phyloP scores from a whole-genome alignment of 2,797 vertebrate species.

The Brachyalestes nurse region DNA sequence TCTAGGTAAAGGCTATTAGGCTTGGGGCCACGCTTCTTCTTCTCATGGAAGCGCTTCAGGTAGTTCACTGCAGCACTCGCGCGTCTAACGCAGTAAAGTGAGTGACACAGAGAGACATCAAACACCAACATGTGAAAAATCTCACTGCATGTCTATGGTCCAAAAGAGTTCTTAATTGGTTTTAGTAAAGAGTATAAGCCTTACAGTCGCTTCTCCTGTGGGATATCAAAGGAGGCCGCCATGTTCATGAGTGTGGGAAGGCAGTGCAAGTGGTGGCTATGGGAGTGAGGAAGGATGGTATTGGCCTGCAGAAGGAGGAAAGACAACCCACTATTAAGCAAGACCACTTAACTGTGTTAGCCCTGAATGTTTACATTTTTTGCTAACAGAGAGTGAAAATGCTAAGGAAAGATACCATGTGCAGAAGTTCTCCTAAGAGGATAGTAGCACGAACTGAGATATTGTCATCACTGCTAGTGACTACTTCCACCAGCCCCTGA shows the following conservation, averaged over 20 bases:
- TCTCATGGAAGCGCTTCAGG: slow-evolving; percentile 96
- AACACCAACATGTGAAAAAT: neutral
- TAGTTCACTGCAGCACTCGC: slow-evolving; percentile 96
- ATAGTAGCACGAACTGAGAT: slow-evolving; percentile 93
- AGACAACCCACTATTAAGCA: neutral
- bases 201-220: slow-evolving; percentile 94
- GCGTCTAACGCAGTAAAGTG: slow-evolving; percentile 73
- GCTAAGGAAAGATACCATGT: slow-evolving; percentile 55
- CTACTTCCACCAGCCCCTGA: slow-evolving; percentile 95
- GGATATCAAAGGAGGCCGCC: slow-evolving; percentile 96
- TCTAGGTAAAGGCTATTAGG: slow-evolving; percentile 96
- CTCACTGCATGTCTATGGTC: neutral
- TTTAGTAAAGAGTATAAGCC: slow-evolving; percentile 48
- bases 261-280: slow-evolving; percentile 97
- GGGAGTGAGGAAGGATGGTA: slow-evolving; percentile 97
- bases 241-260: slow-evolving; percentile 97
- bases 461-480: slow-evolving; percentile 94
- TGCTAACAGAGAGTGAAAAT: neutral
- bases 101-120: slow-evolving; percentile 1
- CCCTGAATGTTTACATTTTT: neutral
- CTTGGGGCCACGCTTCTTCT: slow-evolving; percentile 95
- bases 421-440: slow-evolving; percentile 93
- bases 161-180: neutral
- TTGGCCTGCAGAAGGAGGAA: slow-evolving; percentile 82
- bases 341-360: neutral